Conservation (phyloP, 2,113 vertebrate genomes). For the Hepsetus odoe region DNA sequence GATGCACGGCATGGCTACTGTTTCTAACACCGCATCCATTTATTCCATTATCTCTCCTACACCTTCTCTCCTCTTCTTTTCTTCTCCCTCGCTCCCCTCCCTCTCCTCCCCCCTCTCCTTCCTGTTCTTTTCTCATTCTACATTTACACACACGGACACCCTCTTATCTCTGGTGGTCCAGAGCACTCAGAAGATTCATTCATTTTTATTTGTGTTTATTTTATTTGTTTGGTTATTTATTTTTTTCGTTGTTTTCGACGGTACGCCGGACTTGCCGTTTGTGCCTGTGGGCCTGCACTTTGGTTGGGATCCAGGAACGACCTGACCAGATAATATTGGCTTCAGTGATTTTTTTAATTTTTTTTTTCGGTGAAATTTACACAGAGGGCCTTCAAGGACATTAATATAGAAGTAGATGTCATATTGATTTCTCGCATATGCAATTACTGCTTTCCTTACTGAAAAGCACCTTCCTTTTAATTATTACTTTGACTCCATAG, state of each 20-base stretch:
- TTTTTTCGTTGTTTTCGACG: neutral
- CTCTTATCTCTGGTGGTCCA: slow-evolving; percentile 24
- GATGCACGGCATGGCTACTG: neutral
- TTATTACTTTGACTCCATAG: slow-evolving; percentile 32
- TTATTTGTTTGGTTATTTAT: neutral
- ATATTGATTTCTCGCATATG: slow-evolving; percentile 42
- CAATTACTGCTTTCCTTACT: slow-evolving; percentile 20
- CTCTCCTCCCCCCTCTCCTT: neutral
- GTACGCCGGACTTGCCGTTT: neutral
- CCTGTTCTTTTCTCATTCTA: slow-evolving; percentile 10
- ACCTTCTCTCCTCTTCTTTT: neutral
- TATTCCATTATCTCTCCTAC: slow-evolving; percentile 12
- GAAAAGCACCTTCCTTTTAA: slow-evolving; percentile 18
- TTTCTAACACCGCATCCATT: slow-evolving; percentile 35
- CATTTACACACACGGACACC: neutral
- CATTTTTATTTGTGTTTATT: slow-evolving; percentile 22
- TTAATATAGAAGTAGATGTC: slow-evolving; percentile 40
- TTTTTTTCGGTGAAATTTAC: slow-evolving; percentile 26
- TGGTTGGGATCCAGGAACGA: neutral
- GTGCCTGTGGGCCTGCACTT: neutral
- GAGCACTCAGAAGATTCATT: slow-evolving; percentile 23
- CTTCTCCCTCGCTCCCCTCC: neutral
- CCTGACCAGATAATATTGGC: slow-evolving; percentile 23
- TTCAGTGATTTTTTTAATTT: slow-evolving; percentile 6
- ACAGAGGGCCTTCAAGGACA: slow-evolving; percentile 21